Base-by-base conservation (phyloP, 2,797 vertebrate species). In the Odontamblyopus rebecca region DNA sequence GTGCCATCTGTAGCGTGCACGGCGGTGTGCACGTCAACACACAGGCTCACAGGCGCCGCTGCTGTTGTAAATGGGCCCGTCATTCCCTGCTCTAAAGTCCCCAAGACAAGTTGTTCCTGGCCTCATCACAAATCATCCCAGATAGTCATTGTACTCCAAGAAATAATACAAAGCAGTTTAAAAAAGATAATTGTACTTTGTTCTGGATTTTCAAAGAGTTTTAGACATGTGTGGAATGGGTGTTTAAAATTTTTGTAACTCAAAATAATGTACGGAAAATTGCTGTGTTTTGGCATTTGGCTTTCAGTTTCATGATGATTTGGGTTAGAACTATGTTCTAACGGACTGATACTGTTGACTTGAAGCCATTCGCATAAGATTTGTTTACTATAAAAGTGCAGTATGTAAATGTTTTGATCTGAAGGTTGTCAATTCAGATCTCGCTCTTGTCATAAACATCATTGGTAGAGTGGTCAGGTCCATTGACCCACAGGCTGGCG, bases 1-100 rank as follows among this genome's bases (percentile, higher is more conserved):
- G 75, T 76, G 75, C 85, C 88, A 87, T 89, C 86, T 90, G 82
- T 72, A 82, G 77, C 59, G 63, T 2, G 71, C 44, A 29, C 57
- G 64, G 19, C 11, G 18, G 16, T 65, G 62, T 54, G 67, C 53
- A 57, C 56, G 41, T 53, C 18, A 18, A 56, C 29, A 29, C 35
- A 50, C 54, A 68, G 2, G 50, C 23, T 53, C 23, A 1, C 44
- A 48, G 44, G 44, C 44, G 5, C 65, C 38, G 2, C 18, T 54
- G 66, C 69, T 27, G 76, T 75, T 73, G 18, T 32, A 35, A 75
- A 72, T 12, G 56, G 3, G 1, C 59, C 63, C 78, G 77, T 76
- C 73, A 65, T 76, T 72, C 73, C 76, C 78, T 73, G 68, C 76
- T 83, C 76, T 19, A 15, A 53, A 54, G 73, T 77, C 81, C 81